phyloP scores from a whole-genome alignment of 2,113 vertebrate genomes.

The Bubo scandiacus region DNA sequence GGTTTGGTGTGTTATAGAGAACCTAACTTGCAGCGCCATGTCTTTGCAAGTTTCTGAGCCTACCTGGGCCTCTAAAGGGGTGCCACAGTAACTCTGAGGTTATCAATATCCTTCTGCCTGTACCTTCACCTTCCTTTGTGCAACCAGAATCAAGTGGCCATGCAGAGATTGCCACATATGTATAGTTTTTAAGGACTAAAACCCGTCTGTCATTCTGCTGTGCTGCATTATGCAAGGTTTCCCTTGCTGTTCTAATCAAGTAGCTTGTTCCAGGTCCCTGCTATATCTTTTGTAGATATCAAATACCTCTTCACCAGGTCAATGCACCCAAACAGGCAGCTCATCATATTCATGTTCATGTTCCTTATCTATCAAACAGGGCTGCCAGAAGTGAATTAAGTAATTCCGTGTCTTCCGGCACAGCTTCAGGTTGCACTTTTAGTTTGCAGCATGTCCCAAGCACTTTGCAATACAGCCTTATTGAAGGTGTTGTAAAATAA shows the following conservation, averaged over 20 bases:
- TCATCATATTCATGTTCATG: not conserved
- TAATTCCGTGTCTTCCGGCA: not conserved
- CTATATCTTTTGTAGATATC: not conserved
- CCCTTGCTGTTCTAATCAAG: not conserved
- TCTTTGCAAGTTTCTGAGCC: not conserved
- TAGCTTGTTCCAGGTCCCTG: not conserved
- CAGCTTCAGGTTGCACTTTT: not conserved
- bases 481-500: not conserved
- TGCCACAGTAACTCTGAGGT: not conserved
- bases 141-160: not conserved
- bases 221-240: not conserved
- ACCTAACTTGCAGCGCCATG: not conserved
- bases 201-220: not conserved
- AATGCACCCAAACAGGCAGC: not conserved
- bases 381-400: not conserved
- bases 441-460: not conserved
- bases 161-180: rapidly evolving
- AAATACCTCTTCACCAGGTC: not conserved
- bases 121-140: not conserved
- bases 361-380: not conserved
- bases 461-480: not conserved
- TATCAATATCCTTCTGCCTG: not conserved
- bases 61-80: rapidly evolving
- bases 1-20: not conserved
- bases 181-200: not conserved